These are phyloP conservation scores for Pollenia labialis DNA, from an alignment of 2,888 invertebrate species.

Conservation along the genomic window DNA sequence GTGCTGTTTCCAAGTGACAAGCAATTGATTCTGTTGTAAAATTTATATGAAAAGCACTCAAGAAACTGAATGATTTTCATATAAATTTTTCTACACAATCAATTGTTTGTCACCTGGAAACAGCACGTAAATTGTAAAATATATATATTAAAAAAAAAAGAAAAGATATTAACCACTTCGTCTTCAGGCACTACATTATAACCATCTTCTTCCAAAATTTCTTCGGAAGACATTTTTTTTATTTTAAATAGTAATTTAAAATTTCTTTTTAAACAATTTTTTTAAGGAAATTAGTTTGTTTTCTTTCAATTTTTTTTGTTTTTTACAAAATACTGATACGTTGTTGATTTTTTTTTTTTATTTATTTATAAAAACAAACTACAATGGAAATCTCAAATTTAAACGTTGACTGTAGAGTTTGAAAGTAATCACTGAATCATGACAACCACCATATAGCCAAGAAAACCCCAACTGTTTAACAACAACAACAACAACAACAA, in stretches of 20 bases:
- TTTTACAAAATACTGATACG: conserved; percentile 49
- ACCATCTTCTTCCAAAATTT: conserved; percentile 67
- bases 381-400: conserved; percentile 21
- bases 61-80: too few relatives aligned
- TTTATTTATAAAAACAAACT: background rate
- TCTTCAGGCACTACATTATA: conserved; percentile 70
- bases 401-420: conserved; percentile 61
- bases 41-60: too few relatives aligned
- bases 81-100: too few relatives aligned
- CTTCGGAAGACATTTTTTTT: conserved; percentile 61
- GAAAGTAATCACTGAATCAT: conserved; percentile 73
- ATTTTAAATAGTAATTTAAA: background rate
- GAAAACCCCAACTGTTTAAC: conserved; percentile 64
- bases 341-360: conserved; percentile 4
- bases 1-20: too few relatives aligned
- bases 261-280: background rate
- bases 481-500: conserved; percentile 23
- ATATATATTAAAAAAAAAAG: background rate
- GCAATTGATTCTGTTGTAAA: too few relatives aligned
- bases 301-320: conserved; percentile 2
- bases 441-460: conserved; percentile 58
- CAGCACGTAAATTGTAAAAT: background rate
- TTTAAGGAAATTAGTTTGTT: background rate
- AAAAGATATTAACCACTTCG: conserved; percentile 66
- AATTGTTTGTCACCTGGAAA: too few relatives aligned